Evolutionary conservation across 1,140 invertebrate genomes (phyloP), one percentile per base, ranked within the genome.

Genomic region (Zaprionus taronus): DNA sequence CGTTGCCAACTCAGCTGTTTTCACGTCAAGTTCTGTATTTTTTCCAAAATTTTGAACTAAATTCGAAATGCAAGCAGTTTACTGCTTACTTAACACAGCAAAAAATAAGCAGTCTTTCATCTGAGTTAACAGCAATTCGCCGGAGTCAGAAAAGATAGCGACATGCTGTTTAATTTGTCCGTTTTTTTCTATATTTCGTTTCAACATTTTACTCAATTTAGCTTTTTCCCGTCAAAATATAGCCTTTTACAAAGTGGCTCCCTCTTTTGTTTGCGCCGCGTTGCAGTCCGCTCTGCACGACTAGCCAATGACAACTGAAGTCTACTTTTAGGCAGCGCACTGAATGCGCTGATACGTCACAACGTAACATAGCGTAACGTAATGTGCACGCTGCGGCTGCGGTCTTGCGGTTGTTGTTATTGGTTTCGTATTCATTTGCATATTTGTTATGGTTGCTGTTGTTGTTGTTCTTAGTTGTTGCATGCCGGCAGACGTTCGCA

Each of bases 301-400:
- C 79, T 74, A n/a, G 14, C 61, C 63, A 77, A 66, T 73, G 79
- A 72, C 69, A 89, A 89, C 84, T 89, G 68, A 84, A 87, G 84
- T 58, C 81, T 77, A 74, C 83, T 87, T 87, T 87, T 80, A 81
- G 84, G 83, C 83, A 71, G 84, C 63, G 57, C 64, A 61, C 70
- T 89, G 65, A 47, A 78, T 66, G 66, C 68, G 63, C 61, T 69
- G 53, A 24, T 55, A 57, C 53, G 38, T 41, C 28, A 24, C n/a
- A 31, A 63, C 36, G 38, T 31, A 38, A 72, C 36, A 53, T 14
- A 36, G 38, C 31, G 62, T 61, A 74, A 53, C 67, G 72, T 60
- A 60, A 49, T 24, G 53, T 41, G 34, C 63, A 62, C 44, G 63
- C 7, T 51, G 28, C 65, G 20, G 36, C 61, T 51, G 66, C 38